Conservation (phyloP, 2,797 vertebrate species). For the Spondyliosoma cantharus region DNA sequence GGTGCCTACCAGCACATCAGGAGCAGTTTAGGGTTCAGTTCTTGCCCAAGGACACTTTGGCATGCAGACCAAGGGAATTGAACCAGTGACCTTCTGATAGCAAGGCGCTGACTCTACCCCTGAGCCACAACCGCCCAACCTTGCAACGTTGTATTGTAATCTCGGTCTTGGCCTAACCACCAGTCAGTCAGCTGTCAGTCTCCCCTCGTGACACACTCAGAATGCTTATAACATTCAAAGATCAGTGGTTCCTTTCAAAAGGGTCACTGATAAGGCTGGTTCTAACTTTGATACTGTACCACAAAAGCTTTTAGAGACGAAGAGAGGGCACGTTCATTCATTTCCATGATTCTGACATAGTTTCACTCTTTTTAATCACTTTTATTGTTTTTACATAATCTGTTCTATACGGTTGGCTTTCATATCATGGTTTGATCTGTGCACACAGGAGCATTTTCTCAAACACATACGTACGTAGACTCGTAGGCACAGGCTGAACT, state of each 20-base stretch:
- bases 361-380: conserved; percentile 1
- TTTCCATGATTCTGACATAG: neutral
- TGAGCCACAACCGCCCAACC: too few relatives aligned
- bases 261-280: neutral
- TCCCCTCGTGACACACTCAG: too few relatives aligned
- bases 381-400: neutral
- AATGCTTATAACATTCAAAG: neutral
- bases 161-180: too few relatives aligned
- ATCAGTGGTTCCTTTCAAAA: neutral
- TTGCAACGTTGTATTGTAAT: too few relatives aligned
- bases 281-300: neutral
- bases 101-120: too few relatives aligned
- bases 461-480: conserved; percentile 9
- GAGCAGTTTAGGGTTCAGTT: too few relatives aligned
- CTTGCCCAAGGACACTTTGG: too few relatives aligned
- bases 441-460: neutral
- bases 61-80: too few relatives aligned
- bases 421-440: conserved; percentile 1
- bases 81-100: too few relatives aligned
- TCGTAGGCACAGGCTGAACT: conserved; percentile 39
- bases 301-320: neutral
- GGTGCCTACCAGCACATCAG: too few relatives aligned
- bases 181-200: too few relatives aligned
- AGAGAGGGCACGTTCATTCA: neutral
- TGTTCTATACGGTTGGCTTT: conserved; percentile 9